Evolutionary conservation across 2,888 invertebrate genomes (phyloP), one percentile per base, ranked within the genome.

Genomic region (Pseudoips prasinana): DNA sequence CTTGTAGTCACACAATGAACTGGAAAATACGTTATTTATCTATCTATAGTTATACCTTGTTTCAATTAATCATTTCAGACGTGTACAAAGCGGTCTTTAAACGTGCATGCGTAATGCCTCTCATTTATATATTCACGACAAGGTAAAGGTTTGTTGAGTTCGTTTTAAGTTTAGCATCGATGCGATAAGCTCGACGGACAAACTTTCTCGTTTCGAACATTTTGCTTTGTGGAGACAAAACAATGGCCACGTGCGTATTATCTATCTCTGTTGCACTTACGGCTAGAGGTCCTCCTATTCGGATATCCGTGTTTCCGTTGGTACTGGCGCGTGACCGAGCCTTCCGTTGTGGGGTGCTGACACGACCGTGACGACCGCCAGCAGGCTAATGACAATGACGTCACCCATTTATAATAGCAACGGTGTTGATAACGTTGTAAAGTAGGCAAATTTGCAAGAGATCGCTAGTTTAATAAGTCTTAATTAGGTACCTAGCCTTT

Each of bases 251-350:
- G 49, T 63, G 46, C 36, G 54, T 44, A 33, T 45, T 22, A 8
- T 18, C 22, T 9, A 7, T 63, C 60, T 49, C 47, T 49, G 32
- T 62, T 32, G 18, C 34, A 38, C 46, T 33, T 45, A 36, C 10
- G 23, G 33, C 23, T 22, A 22, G 25, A 27, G 26, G 49, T 45
- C 45, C 58, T 47, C 48, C 51, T 47, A 22, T 73, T 57, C 79
- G 80, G 77, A 85, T 73, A 78, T 83, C 84, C 87, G 82, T 71
- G 75, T 64, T 82, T 85, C 83, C 85, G 77, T 50, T 65, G 61
- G 48, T 57, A 70, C 38, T 71, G 69, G 60, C 63, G 79, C 86
- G 78, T 85, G 87, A 85, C 87, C 73, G 64, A 46, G 51, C 67
- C 73, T 78, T 84, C 87, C 85, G 83, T 67, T 59, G 57, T 64